Base-by-base conservation (phyloP, 2,113 vertebrate species). In the Bagarius yarrelli region DNA sequence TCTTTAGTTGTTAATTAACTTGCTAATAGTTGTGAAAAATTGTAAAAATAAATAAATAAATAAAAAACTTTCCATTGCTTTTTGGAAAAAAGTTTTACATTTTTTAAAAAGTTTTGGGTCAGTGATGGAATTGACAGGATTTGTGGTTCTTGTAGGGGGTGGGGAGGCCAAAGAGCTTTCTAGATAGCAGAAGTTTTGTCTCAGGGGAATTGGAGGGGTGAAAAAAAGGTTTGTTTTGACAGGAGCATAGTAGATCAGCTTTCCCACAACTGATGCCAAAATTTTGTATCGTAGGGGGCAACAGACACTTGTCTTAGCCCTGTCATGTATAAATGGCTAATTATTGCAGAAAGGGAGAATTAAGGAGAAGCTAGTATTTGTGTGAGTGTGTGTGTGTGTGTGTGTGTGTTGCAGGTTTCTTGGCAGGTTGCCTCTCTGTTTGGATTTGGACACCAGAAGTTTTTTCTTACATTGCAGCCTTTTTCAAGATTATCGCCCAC, bases 141-240 rank as follows among this genome's bases (percentile, higher is more conserved):
- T 69, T 60, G 15, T 11, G 50, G 64, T 52, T 72, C 40, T 27
- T 50, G 25, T 25, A 19, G 30, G 53, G 47, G 57, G 3, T 3
- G 36, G 23, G 55, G 14, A 14, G 16, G 63, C 67, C 79, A 83
- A 64, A 85, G 83, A 81, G 81, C 87, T 81, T 83, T 12, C 16
- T 76, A 83, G 70, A 86, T 89, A 90, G 83, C 89, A 91, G 84
- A 87, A 82, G 88, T 85, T 86, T 91, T 81, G 16, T 83, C 89
- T 91, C 87, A 66, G 78, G 87, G 86, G 85, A 85, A 85, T 57
- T 19, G 59, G 74, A n/a, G 69, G 83, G 87, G 86, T 86, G 89
- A 90, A 89, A 92, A 84, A 87, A 82, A 71, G 40, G 82, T 89
- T 92, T 92, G 87, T 92, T 91, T 91, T 83, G 86, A 90, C 85